Percentiles rank a stretch among this genome's conserved stretches.
phyloP scores from a whole-genome alignment of 1,140 invertebrate genomes.

The Sminthurinus signatus region DNA sequence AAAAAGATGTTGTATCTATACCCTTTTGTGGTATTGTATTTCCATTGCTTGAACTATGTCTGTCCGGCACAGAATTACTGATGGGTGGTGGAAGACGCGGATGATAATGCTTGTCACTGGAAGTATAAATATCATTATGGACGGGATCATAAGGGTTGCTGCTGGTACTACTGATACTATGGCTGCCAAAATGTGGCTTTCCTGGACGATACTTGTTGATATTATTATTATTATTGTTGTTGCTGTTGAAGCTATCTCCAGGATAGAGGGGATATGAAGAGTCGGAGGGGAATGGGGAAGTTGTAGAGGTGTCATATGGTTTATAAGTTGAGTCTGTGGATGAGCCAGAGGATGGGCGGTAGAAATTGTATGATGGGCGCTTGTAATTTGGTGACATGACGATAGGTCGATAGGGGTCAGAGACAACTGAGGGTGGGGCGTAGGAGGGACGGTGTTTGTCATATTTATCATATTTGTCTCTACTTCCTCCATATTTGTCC shows the following conservation, averaged over 20 bases:
- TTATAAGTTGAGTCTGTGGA: slow-evolving; percentile 25
- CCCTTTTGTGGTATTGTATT: not conserved
- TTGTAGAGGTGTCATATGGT: slow-evolving; percentile 30
- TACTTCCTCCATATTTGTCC: too few species aligned
- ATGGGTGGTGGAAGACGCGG: slow-evolving; percentile 11
- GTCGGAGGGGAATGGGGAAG: slow-evolving; percentile 17
- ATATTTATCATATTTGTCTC: not conserved
- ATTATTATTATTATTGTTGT: too few species aligned
- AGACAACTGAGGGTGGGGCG: slow-evolving; percentile 4
- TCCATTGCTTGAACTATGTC: slow-evolving; percentile 8
- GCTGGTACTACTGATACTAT: not conserved
- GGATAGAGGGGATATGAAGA: slow-evolving; percentile 39
- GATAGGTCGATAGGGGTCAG: slow-evolving; percentile 33
- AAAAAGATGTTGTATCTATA: not conserved
- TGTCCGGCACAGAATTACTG: slow-evolving; percentile 17
- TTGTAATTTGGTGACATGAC: slow-evolving; percentile 30
- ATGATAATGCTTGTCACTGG: slow-evolving; percentile 17
- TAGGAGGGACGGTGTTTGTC: slow-evolving; percentile 15
- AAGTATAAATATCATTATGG: slow-evolving; percentile 26
- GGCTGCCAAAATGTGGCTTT: slow-evolving; percentile 12
- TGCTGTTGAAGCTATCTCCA: slow-evolving; percentile 15
- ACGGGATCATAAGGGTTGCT: slow-evolving; percentile 27
- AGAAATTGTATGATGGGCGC: slow-evolving; percentile 41
- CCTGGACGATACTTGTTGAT: slow-evolving; percentile 24
- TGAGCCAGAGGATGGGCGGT: slow-evolving; percentile 11